Evolutionary conservation across 2,888 invertebrate genomes (phyloP), one percentile per base, ranked within the genome.

Genomic region (Amphipyra tragopoginis): DNA sequence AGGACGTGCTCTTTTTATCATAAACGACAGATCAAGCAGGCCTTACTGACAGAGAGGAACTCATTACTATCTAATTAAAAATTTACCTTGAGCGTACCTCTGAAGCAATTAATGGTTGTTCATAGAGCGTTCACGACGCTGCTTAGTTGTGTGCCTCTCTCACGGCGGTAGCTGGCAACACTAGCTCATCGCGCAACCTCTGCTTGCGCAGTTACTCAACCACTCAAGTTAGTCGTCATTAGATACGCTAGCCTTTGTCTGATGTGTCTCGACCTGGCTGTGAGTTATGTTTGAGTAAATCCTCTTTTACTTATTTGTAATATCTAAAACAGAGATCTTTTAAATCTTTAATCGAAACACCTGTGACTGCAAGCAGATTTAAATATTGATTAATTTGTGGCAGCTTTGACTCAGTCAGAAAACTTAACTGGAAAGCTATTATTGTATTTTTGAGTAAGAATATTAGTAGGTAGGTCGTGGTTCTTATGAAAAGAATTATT

Each of bases 251-350:
- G 34, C 48, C 38, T 34, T 33, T 48, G 26, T 44, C 36, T 55
- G 36, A 67, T 68, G 56, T 51, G 60, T 49, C 55, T 61, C 40
- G 57, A 52, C 14, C 36, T 56, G 43, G 47, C 50, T 54, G 54
- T 60, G 1, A 47, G 38, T 42, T 60, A 54, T 44, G 38, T 60
- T 42, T 51, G 49, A 47, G 15, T 49, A 15, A 5, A 38, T 11
- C 10, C 5, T 34, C 9, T 33, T 4, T 7, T 36, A 11, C 15
- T 7, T 42, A 15, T 42, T 42, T 15, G 48, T 21, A 3, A 21
- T 21, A 21, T 21, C 21, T 21, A 3, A 21, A 2, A 21, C 21
- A 21, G 21, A 21, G 21, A 21, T 21, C 21, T 21, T 21, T 21
- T 3, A 2, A 3, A 21, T 21, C 1, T 21, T 21, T 21, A 1